Base-by-base conservation (phyloP, 1,140 invertebrate genomes). In the Stenopsyche tienmushanensis region DNA sequence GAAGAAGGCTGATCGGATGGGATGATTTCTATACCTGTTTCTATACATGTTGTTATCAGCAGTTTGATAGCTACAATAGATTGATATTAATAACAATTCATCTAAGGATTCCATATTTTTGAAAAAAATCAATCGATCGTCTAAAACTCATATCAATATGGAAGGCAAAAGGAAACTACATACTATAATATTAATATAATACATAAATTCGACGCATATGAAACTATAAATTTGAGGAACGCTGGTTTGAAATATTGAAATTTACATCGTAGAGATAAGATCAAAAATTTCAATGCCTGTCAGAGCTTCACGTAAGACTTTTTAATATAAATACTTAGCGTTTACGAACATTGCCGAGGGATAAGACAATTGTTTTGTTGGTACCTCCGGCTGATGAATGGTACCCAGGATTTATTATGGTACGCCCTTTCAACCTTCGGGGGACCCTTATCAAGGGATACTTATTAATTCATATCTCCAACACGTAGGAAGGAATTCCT, bases 381-480 rank as follows among this genome's bases (percentile, higher is more conserved):
- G 17, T 53, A 53, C 52, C 52, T 55, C 29, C 39, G 26, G 52
- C 52, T 55, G 52, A 55, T 55, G 29, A 55, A 55, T 55, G 52
- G 52, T 5, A 7, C 24, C 17, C 8, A n/a, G 54, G 54, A 57
- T 57, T 57, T 57, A 57, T 57, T 13, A 34, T 8, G 54, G 39
- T 25, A 13, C 54, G 54, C 54, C 54, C 54, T 57, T 20, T 57
- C 42, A 21, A 57, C 54, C 54, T 29, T 3, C 17, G 54, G 21
- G 21, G 15, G 54, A 57, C 54, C 54, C 54, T 57, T 42, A 57
- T 57, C 54, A 57, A 57, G 15, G 54, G 3, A 23, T 42, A 26
- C 34, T 57, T 57, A 57, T 57, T 57, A 57, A 57, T 57, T 57
- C 21, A 7, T 50, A 8, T 45, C 44, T 45, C 17, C 44, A 17